Percentiles rank a stretch among this genome's conserved stretches.
phyloP scores from a whole-genome alignment of 2,113 vertebrate genomes.

The Pavo muticus region DNA sequence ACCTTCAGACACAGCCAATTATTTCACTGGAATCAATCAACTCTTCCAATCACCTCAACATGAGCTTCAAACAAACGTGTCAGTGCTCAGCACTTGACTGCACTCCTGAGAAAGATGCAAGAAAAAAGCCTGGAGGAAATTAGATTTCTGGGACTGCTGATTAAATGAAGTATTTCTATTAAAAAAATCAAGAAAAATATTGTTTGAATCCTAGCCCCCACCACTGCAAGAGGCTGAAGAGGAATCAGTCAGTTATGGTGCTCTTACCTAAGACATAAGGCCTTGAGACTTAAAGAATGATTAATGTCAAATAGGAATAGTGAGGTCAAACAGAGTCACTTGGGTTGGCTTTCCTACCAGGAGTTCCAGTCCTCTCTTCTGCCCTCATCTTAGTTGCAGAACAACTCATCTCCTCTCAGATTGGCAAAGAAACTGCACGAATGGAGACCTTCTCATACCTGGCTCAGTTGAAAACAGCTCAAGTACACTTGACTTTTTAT shows the following conservation, averaged over 20 bases:
- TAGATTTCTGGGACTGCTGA: neutral
- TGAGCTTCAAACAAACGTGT: neutral
- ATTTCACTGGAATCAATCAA: neutral
- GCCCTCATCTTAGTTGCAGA: neutral
- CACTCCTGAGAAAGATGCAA: neutral
- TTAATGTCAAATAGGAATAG: fast-evolving
- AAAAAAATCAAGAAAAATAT: neutral
- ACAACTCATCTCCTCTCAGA: neutral
- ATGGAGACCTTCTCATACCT: neutral
- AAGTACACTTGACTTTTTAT: neutral
- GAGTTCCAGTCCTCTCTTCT: neutral
- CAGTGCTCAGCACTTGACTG: neutral
- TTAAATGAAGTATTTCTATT: neutral
- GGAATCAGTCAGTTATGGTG: neutral
- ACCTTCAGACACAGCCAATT: neutral
- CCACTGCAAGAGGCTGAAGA: neutral
- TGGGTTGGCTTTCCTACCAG: neutral
- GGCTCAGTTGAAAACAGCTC: neutral
- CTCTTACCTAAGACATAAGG: neutral
- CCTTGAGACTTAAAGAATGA: neutral
- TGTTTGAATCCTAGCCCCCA: neutral
- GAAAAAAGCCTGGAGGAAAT: neutral
- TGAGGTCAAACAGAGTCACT: neutral
- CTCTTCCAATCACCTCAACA: neutral
- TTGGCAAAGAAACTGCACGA: neutral